Evolutionary conservation across 2,113 vertebrate species (phyloP), one percentile per base, ranked within the genome.

Genomic region (Hemicordylus capensis): DNA sequence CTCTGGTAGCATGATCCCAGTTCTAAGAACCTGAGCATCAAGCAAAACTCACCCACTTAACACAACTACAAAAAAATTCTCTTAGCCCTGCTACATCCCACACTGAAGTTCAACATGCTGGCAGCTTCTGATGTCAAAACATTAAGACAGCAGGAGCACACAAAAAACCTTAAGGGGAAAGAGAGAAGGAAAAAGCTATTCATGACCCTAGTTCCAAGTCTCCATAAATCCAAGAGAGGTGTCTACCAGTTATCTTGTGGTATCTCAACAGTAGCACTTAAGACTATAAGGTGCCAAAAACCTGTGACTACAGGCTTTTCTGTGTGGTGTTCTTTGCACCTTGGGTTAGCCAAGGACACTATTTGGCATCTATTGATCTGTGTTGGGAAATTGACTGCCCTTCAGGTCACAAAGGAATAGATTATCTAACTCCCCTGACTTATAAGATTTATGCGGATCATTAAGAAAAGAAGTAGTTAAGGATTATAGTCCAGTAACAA

Each of bases 401-500:
- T 87, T 80, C 81, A 86, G 81, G 85, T 24, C 89, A 86, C 86
- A 91, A 44, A 77, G 59, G 70, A 42, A 73, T 78, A 85, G 81
- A 72, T 83, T 85, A 87, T 89, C 89, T 80, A 88, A 67, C 79
- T 37, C 10, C 42, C 37, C 76, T 80, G 73, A 61, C 80, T 4
- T 31, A 17, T 79, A 76, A 91, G 82, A 91, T 93, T 91, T 92
- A 90, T 87, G 84, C 42, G 17, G 54, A 77, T 28, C 87, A 91
- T 91, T 90, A 94, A 91, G 85, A 79, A 73, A 85, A 86, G 48
- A 80, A 87, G 54, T 83, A 85, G 80, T 69, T 54, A 94, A 90
- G 20, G 0, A 87, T 86, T 75, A 85, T 54, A 89, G 90, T 82
- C 84, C 87, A 93, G 85, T 93, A 90, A 85, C 84, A 64, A 93